phyloP scores from a whole-genome alignment of 2,888 invertebrate genomes.

The Diogma glabrata region DNA sequence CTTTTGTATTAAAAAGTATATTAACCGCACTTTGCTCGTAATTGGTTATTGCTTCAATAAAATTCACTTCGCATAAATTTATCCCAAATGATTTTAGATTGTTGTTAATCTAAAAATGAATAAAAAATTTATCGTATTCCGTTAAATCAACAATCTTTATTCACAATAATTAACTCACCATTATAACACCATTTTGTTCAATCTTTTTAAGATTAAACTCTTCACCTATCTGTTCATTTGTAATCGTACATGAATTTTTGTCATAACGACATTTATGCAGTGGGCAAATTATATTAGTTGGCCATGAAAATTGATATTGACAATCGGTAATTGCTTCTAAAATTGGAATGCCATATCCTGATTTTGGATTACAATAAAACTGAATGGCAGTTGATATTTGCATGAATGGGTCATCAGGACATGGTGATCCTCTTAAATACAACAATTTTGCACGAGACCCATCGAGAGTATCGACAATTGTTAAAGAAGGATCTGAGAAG shows the following conservation, averaged over 20 bases:
- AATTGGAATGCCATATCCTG: conserved; percentile 33
- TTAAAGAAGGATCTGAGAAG: conserved; percentile 28
- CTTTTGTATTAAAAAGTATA: conserved; percentile 29
- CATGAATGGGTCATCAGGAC: conserved; percentile 25
- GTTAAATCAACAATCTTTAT: too few species aligned
- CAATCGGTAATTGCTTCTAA: conserved; percentile 31
- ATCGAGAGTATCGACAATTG: conserved; percentile 21
- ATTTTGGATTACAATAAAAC: conserved; percentile 30
- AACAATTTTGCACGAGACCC: conserved; percentile 27
- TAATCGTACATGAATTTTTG: conserved; percentile 29
- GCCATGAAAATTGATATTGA: conserved; percentile 33
- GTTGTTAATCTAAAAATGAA: conserved; percentile 23
- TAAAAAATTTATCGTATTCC: not conserved
- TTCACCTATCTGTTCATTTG: conserved; percentile 29
- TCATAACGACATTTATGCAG: conserved; percentile 30
- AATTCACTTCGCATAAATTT: conserved; percentile 27
- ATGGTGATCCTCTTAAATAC: conserved; percentile 29
- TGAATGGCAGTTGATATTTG: conserved; percentile 29
- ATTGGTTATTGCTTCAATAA: conserved; percentile 30
- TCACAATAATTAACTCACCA: conserved; percentile 22
- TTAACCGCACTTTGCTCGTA: conserved; percentile 33
- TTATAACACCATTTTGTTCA: conserved; percentile 28
- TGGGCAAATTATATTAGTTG: conserved; percentile 35
- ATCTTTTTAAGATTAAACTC: conserved; percentile 29
- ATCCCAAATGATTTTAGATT: conserved; percentile 22